phyloP scores from a whole-genome alignment of 2,797 vertebrate genomes.

The Hypotaenidia philippensis region DNA sequence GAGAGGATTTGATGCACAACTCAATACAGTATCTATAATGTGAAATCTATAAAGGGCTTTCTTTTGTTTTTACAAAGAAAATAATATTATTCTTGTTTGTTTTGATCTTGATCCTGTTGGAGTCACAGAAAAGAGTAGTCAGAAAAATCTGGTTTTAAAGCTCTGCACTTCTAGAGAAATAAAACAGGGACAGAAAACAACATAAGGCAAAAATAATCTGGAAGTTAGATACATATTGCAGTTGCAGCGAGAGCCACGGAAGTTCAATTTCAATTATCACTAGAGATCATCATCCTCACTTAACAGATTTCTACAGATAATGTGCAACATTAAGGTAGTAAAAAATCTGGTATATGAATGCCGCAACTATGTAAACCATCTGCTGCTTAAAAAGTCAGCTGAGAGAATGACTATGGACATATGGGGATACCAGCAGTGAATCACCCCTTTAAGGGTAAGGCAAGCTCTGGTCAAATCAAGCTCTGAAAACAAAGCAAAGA shows the following conservation, averaged over 20 bases:
- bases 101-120: background rate
- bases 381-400: conserved; percentile 39
- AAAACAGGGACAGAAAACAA: background rate
- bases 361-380: conserved; percentile 52
- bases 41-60: background rate
- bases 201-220: conserved; percentile 28
- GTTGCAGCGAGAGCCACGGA: conserved; percentile 17
- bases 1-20: background rate
- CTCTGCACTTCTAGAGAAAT: background rate
- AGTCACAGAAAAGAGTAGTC: background rate
- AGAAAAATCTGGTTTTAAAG: background rate
- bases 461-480: conserved; percentile 15
- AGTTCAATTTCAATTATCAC: conserved; percentile 56
- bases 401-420: conserved; percentile 25
- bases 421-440: conserved; percentile 26
- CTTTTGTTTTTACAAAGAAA: background rate
- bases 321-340: conserved; percentile 50
- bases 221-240: background rate
- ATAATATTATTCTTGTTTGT: background rate
- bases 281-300: conserved; percentile 35
- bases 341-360: conserved; percentile 47
- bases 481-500: background rate
- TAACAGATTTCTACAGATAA: conserved; percentile 48
- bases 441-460: background rate
- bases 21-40: background rate